Conservation (phyloP, 23 tunicate species). For the Trididemnum clinides region DNA sequence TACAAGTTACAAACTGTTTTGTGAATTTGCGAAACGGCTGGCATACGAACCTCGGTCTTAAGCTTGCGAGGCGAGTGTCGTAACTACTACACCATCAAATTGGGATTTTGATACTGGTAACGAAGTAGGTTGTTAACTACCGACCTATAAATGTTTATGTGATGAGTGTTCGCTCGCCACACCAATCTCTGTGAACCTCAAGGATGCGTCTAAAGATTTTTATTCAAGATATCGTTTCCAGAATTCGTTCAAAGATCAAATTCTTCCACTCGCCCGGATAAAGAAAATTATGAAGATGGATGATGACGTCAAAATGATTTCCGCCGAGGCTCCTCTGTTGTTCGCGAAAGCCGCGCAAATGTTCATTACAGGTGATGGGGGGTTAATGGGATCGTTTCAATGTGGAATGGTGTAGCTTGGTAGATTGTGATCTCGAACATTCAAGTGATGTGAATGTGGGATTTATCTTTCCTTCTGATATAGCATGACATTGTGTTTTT, state of each 20-base stretch:
- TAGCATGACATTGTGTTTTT: too few species aligned
- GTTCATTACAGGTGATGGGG: constrained; percentile 97
- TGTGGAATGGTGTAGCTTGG: too few species aligned
- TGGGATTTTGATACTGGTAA: not conserved
- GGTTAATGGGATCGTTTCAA: too few species aligned
- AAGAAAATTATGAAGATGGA: constrained; percentile 99
- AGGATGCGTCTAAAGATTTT: not conserved
- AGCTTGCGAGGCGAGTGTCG: too few species aligned
- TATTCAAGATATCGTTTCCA: not conserved
- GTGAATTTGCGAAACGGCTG: too few species aligned
- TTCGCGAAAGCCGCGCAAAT: constrained; percentile 99
- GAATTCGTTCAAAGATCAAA: constrained; percentile 87
- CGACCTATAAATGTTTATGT: too few species aligned
- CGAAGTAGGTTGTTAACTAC: not conserved
- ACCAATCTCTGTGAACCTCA: not conserved
- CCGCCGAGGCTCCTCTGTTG: constrained; percentile 95
- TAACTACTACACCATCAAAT: too few species aligned
- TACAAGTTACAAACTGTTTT: too few species aligned
- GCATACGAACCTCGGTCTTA: too few species aligned
- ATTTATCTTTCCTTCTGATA: too few species aligned
- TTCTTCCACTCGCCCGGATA: constrained; percentile 91
- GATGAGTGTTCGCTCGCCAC: not conserved
- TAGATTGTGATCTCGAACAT: too few species aligned
- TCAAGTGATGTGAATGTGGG: too few species aligned
- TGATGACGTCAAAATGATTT: constrained; percentile 98